Evolutionary conservation across 2,888 invertebrate species (phyloP).

Genomic region (Automeris io): DNA sequence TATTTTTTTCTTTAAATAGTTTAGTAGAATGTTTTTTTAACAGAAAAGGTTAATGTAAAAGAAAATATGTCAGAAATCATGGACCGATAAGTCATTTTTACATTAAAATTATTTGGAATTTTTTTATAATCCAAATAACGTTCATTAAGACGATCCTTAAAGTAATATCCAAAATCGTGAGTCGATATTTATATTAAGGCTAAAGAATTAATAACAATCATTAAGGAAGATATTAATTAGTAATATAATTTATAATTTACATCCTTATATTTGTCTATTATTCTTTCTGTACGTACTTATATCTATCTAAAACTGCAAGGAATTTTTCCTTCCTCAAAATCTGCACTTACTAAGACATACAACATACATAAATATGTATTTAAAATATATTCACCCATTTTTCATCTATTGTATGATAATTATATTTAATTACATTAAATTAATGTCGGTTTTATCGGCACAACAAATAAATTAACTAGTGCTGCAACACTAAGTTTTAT

Average conservation of each 20-base stretch:
- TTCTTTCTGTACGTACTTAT: not conserved
- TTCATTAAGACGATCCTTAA: too few relatives aligned
- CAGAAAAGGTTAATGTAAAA: too few relatives aligned
- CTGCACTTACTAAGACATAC: not conserved
- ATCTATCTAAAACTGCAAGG: not conserved
- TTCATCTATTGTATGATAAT: not conserved
- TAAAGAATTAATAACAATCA: constrained; percentile 2
- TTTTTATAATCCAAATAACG: too few relatives aligned
- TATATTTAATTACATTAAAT: not conserved
- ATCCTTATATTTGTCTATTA: not conserved
- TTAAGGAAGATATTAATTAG: not conserved
- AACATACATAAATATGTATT: not conserved
- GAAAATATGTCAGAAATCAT: too few relatives aligned
- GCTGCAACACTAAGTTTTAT: not conserved
- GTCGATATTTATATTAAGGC: not conserved
- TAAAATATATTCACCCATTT: not conserved
- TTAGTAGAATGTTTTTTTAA: too few relatives aligned
- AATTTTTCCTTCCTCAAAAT: not conserved
- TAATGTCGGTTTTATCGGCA: constrained; percentile 1
- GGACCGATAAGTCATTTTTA: too few relatives aligned
- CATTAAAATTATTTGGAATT: too few relatives aligned
- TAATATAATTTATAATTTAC: constrained; percentile 1
- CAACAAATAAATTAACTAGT: not conserved
- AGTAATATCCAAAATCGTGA: not conserved
- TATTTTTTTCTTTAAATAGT: too few relatives aligned